phyloP scores from a whole-genome alignment of 2,888 invertebrate species.

The Linnaemya vulpina region DNA sequence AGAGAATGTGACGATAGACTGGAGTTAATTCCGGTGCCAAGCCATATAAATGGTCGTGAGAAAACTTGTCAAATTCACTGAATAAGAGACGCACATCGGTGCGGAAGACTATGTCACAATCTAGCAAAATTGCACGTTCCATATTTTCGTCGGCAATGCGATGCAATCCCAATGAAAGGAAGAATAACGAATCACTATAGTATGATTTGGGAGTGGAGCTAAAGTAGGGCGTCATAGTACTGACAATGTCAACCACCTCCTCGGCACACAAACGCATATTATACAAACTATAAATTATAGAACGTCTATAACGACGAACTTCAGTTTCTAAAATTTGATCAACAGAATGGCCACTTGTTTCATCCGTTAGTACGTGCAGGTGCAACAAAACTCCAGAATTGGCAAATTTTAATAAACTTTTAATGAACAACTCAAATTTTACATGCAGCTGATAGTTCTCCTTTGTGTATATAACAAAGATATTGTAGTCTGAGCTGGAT shows the following conservation, averaged over 20 bases:
- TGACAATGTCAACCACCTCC: slow-evolving; percentile 86
- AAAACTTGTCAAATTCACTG: slow-evolving; percentile 87
- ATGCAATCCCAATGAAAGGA: slow-evolving; percentile 89
- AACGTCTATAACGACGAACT: slow-evolving; percentile 82
- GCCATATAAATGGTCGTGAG: slow-evolving; percentile 87
- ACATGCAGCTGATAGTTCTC: slow-evolving; percentile 81
- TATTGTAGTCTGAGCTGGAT: slow-evolving; percentile 79
- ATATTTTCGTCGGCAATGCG: slow-evolving; percentile 86
- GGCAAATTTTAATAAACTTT: slow-evolving; percentile 80
- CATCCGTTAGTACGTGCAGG: slow-evolving; percentile 86
- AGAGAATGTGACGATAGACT: slow-evolving; percentile 90
- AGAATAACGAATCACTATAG: slow-evolving; percentile 91
- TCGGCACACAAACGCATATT: slow-evolving; percentile 86
- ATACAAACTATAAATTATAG: slow-evolving; percentile 84
- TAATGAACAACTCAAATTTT: slow-evolving; percentile 81
- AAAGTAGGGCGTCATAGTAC: slow-evolving; percentile 88
- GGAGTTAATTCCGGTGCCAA: slow-evolving; percentile 90
- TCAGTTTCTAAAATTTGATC: slow-evolving; percentile 83
- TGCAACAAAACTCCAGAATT: slow-evolving; percentile 83
- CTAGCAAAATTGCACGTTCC: slow-evolving; percentile 87
- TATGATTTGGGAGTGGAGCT: slow-evolving; percentile 88
- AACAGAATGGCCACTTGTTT: slow-evolving; percentile 85
- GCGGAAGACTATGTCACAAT: slow-evolving; percentile 90
- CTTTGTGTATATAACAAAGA: slow-evolving; percentile 82
- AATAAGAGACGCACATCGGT: slow-evolving; percentile 87